These are phyloP conservation scores for Pseudomyrmex dendroicus DNA, from an alignment of 1,140 invertebrate genomes.

Conservation along the genomic window DNA sequence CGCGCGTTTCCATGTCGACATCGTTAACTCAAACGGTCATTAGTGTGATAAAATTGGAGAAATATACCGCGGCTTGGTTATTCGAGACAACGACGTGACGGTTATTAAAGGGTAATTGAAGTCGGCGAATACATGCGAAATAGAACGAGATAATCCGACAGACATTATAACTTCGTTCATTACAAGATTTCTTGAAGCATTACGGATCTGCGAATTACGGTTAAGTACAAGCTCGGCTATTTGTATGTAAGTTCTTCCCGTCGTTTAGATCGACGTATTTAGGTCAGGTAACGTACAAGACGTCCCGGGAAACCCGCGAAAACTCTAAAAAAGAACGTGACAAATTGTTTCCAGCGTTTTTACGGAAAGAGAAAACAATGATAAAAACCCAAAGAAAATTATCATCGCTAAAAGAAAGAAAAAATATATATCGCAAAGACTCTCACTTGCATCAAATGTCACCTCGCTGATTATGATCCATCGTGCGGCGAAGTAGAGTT, in stretches of 20 bases:
- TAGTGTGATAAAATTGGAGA: constrained; percentile 62
- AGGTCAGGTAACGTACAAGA: constrained; percentile 14
- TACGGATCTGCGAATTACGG: constrained; percentile 24
- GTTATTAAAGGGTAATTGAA: constrained; percentile 69
- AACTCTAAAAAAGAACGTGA: constrained; percentile 36
- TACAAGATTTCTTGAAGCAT: constrained; percentile 50
- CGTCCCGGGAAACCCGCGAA: constrained; percentile 17
- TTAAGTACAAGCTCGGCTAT: constrained; percentile 31
- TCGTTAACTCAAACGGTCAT: constrained; percentile 60
- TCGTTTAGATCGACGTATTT: constrained; percentile 23
- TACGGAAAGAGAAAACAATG: neutral
- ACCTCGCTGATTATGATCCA: constrained; percentile 94
- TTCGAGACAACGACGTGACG: constrained; percentile 34
- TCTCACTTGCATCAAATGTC: constrained; percentile 88
- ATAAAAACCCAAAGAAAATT: constrained; percentile 5
- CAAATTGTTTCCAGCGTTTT: neutral
- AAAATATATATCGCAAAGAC: constrained; percentile 5
- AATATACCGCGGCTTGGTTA: constrained; percentile 12
- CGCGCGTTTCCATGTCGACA: neutral
- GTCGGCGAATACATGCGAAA: constrained; percentile 29
- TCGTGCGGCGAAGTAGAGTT: constrained; percentile 90
- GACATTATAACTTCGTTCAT: constrained; percentile 53
- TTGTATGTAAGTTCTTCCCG: constrained; percentile 30
- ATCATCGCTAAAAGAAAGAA: constrained; percentile 11
- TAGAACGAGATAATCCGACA: constrained; percentile 37